phyloP scores from a whole-genome alignment of 1,140 invertebrate genomes.

The Berghia stephanieae region DNA sequence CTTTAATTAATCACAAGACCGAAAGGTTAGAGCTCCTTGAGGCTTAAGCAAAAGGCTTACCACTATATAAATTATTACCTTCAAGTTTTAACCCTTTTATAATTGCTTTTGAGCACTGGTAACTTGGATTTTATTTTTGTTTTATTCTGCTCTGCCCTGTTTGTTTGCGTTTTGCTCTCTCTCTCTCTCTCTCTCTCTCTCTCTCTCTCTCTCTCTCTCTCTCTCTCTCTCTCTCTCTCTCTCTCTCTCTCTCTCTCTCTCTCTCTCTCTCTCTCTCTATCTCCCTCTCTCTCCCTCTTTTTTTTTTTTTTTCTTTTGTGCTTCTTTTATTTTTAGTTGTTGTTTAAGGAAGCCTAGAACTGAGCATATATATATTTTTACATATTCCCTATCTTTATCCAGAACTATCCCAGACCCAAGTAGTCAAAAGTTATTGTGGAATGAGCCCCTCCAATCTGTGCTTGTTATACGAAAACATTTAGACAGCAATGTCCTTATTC shows the following conservation, averaged over 20 bases:
- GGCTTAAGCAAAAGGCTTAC: too few relatives aligned
- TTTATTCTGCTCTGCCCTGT: too few relatives aligned
- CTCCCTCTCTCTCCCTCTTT: slow-evolving; percentile 15
- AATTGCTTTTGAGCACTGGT: too few relatives aligned
- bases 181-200: slow-evolving; percentile 3
- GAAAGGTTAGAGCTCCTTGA: too few relatives aligned
- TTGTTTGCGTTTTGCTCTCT: slow-evolving; percentile 1
- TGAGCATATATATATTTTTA: neutral
- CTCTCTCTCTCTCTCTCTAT: slow-evolving; percentile 27
- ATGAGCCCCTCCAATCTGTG: slow-evolving; percentile 92
- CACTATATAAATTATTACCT: too few relatives aligned
- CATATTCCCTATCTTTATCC: neutral
- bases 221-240: slow-evolving; percentile 28
- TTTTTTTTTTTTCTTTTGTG: neutral
- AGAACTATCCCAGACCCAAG: slow-evolving; percentile 98
- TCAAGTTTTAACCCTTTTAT: too few relatives aligned
- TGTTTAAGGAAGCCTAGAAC: neutral
- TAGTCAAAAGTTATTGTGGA: slow-evolving; percentile 94
- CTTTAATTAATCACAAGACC: too few relatives aligned
- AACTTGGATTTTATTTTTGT: too few relatives aligned
- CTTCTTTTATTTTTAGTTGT: neutral
- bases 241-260: slow-evolving; percentile 27
- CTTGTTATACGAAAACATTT: slow-evolving; percentile 95
- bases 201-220: slow-evolving; percentile 26
- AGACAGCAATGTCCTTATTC: slow-evolving; percentile 86